These are phyloP conservation scores for Gonatopus flavifemur DNA, from an alignment of 1,140 invertebrate species.

Conservation along the genomic window DNA sequence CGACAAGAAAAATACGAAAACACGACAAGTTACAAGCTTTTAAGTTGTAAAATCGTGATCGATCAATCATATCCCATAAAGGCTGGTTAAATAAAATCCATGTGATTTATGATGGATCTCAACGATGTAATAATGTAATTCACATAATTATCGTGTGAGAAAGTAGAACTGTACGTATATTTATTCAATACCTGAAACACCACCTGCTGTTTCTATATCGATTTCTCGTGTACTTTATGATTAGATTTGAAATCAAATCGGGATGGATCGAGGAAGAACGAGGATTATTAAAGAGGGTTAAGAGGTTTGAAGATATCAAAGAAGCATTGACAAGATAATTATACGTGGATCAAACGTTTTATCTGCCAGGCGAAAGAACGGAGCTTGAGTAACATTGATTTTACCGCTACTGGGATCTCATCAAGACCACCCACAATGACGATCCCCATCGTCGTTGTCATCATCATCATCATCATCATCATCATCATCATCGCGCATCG, in stretches of 20 bases:
- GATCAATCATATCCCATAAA: slow-evolving; percentile 14
- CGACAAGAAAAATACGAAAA: slow-evolving; percentile 8
- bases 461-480: too few species aligned
- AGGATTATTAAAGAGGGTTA: too few species aligned
- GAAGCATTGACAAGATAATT: slow-evolving; percentile 35
- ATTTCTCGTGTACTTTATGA: too few species aligned
- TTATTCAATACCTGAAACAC: too few species aligned
- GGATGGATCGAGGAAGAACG: slow-evolving; percentile 8
- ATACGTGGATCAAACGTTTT: slow-evolving; percentile 6
- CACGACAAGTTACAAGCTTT: slow-evolving; percentile 15
- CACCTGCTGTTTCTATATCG: too few species aligned
- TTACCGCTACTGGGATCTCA: slow-evolving; percentile 27
- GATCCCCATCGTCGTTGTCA: slow-evolving; percentile 21
- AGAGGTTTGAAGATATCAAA: slow-evolving; percentile 31
- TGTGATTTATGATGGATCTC: too few species aligned
- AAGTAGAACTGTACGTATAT: too few species aligned
- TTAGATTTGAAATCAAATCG: slow-evolving; percentile 30
- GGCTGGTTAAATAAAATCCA: too few species aligned
- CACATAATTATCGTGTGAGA: too few species aligned
- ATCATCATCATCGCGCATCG: slow-evolving; percentile 24
- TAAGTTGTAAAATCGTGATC: slow-evolving; percentile 14
- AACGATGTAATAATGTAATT: too few species aligned
- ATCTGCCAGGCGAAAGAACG: slow-evolving; percentile 16
- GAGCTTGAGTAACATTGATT: slow-evolving; percentile 14
- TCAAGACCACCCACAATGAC: slow-evolving; percentile 28